phyloP scores from a whole-genome alignment of 2,797 vertebrate species.

The Myotis pilosus region DNA sequence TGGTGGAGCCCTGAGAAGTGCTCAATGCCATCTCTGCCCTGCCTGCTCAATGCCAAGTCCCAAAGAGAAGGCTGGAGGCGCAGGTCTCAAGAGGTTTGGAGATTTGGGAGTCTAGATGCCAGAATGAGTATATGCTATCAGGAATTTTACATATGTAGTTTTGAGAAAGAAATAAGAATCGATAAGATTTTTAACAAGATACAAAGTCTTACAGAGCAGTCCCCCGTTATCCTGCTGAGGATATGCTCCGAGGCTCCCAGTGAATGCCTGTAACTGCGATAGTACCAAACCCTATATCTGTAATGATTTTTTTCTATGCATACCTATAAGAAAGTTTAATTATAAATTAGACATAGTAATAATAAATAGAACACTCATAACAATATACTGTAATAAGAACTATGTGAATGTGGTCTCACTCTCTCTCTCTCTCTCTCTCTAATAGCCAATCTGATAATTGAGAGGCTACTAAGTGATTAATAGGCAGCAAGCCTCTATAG shows the following conservation, averaged over 20 bases:
- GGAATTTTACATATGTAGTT: neutral
- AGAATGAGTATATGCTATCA: neutral
- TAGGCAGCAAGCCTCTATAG: neutral
- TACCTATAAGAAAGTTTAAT: neutral
- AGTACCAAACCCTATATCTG: neutral
- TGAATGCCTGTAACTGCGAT: neutral
- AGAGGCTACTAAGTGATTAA: neutral
- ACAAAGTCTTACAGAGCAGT: neutral
- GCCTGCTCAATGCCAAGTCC: no score
- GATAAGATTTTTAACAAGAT: neutral
- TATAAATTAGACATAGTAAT: neutral
- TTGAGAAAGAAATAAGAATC: neutral
- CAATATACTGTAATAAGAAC: neutral
- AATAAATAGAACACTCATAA: neutral
- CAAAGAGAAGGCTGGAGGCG: neutral
- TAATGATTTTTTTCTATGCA: neutral
- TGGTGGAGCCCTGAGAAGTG: neutral
- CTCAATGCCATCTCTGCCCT: no score
- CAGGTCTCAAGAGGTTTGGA: neutral
- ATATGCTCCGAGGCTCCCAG: no score
- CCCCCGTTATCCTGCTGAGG: no score
- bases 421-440: neutral
- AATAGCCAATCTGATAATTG: no score
- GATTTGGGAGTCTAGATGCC: neutral
- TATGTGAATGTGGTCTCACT: neutral